Conservation (phyloP, 2,113 vertebrate genomes). For the Pachypanchax playfairii region DNA sequence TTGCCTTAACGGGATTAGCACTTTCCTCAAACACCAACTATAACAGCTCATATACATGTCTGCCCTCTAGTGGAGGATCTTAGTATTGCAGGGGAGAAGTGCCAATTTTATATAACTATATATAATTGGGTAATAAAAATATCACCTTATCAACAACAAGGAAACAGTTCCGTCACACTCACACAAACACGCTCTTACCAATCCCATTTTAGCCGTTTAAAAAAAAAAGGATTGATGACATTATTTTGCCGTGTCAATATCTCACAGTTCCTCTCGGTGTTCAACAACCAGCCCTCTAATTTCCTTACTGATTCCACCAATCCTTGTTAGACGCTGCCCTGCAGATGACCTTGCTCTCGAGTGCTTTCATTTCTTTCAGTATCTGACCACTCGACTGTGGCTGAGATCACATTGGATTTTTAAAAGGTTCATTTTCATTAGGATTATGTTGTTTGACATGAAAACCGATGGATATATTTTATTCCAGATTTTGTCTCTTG, state of each 20-base stretch:
- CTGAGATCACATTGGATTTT: slow-evolving; percentile 10
- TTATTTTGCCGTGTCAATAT: neutral
- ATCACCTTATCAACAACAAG: too few relatives aligned
- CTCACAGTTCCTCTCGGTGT: slow-evolving; percentile 10
- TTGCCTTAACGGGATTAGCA: too few relatives aligned
- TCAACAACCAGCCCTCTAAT: slow-evolving; percentile 28
- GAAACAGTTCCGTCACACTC: too few relatives aligned
- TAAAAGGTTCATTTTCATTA: neutral
- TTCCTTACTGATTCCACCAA: slow-evolving; percentile 11
- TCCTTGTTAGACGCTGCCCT: slow-evolving; percentile 20
- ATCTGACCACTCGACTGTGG: slow-evolving; percentile 9
- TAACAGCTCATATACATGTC: too few relatives aligned
- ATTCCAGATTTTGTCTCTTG: neutral
- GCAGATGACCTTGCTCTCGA: slow-evolving; percentile 34
- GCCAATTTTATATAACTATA: too few relatives aligned
- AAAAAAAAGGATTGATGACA: slow-evolving; percentile 6
- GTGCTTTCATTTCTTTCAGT: slow-evolving; percentile 19
- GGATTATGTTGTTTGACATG: neutral
- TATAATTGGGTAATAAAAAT: too few relatives aligned
- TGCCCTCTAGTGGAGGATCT: too few relatives aligned
- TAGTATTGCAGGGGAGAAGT: too few relatives aligned
- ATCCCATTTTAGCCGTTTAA: neutral
- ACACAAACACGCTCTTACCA: too few relatives aligned
- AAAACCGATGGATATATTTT: neutral
- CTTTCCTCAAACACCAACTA: too few relatives aligned